phyloP scores from a whole-genome alignment of 1,140 invertebrate species.

The Magallana gigas region DNA sequence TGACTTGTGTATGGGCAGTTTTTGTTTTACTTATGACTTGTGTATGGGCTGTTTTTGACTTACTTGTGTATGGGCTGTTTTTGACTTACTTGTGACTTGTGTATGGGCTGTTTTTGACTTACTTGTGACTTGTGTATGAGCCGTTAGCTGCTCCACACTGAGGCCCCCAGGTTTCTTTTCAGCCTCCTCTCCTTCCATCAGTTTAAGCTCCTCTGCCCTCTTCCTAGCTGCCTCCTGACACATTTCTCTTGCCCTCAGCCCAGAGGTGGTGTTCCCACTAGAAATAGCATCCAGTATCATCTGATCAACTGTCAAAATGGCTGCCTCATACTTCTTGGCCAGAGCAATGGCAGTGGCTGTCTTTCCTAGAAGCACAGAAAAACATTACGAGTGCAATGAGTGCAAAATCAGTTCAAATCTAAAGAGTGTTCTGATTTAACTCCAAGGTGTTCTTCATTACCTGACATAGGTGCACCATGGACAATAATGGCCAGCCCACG shows the following conservation, averaged over 20 bases:
- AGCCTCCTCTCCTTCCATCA: constrained; percentile 71
- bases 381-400: neutral
- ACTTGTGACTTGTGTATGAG: constrained; percentile 75
- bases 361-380: constrained; percentile 69
- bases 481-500: constrained; percentile 78
- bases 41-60: neutral
- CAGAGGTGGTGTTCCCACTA: constrained; percentile 75
- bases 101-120: neutral
- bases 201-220: constrained; percentile 72
- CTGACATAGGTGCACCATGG: constrained; percentile 78
- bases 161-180: constrained; percentile 75
- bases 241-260: constrained; percentile 74
- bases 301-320: constrained; percentile 77
- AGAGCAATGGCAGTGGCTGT: constrained; percentile 73
- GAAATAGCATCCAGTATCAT: constrained; percentile 78
- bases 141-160: constrained; percentile 77
- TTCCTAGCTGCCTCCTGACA: constrained; percentile 77
- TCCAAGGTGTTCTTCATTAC: constrained; percentile 51
- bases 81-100: neutral
- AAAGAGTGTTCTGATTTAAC: neutral
- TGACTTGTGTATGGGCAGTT: constrained; percentile 76
- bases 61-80: neutral
- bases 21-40: neutral
- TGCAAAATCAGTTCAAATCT: neutral
- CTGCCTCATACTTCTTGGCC: constrained; percentile 78